phyloP scores from a whole-genome alignment of 2,888 invertebrate species.

The Ctena decussata region DNA sequence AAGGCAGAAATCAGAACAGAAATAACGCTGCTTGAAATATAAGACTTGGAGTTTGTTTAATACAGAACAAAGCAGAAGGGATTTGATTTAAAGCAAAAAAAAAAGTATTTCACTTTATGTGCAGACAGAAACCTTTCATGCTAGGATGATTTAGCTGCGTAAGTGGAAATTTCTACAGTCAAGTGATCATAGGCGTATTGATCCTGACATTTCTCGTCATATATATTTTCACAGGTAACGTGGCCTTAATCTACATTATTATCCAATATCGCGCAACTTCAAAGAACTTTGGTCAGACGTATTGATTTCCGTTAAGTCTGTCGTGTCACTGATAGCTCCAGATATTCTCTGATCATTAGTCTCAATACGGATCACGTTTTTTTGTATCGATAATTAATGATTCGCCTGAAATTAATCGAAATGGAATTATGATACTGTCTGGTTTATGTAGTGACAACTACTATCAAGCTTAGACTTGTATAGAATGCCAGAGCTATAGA shows the following conservation, averaged over 20 bases:
- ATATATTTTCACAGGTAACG: constrained; percentile 10
- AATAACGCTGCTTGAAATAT: no score
- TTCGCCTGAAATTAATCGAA: not conserved
- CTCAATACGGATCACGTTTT: not conserved
- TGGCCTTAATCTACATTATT: not conserved
- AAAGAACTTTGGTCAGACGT: not conserved
- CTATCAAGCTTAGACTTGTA: no score
- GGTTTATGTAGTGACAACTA: no score
- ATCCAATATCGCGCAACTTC: not conserved
- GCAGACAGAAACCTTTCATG: no score
- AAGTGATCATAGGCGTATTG: not conserved
- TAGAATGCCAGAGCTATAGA: no score
- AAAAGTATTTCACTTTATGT: no score
- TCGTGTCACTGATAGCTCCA: not conserved
- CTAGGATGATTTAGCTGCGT: no score
- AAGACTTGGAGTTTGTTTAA: no score
- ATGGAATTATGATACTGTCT: not conserved
- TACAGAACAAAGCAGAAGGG: no score
- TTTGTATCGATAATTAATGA: not conserved
- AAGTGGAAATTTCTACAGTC: no score
- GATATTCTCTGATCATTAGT: not conserved
- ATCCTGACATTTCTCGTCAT: not conserved
- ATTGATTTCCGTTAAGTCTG: constrained; percentile 2
- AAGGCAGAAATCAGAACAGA: no score
- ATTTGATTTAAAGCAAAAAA: no score